Conservation (phyloP, 2,888 invertebrate species). For the Drosophila picticornis region DNA sequence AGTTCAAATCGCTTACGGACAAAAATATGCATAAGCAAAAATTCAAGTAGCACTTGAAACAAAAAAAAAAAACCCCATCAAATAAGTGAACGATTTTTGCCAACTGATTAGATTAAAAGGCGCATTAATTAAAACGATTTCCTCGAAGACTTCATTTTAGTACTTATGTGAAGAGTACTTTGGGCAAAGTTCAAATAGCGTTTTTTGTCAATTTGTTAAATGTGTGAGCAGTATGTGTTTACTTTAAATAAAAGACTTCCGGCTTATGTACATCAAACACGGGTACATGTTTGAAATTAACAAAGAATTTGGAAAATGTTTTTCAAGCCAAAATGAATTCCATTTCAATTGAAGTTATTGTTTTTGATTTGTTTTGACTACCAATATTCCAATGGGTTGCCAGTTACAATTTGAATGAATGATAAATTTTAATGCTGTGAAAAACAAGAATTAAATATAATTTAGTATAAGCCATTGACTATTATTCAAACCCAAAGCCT, state of each 20-base stretch:
- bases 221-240: neutral
- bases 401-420: neutral
- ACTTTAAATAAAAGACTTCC: neutral
- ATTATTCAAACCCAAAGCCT: too few species aligned
- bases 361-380: neutral
- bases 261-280: neutral
- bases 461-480: too few species aligned
- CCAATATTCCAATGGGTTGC: neutral
- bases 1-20: constrained; percentile 24
- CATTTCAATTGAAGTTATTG: neutral
- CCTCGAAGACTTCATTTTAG: neutral
- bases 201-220: neutral
- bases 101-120: constrained; percentile 45
- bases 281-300: neutral
- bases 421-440: too few species aligned
- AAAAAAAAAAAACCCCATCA: constrained; percentile 35
- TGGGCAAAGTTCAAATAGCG: neutral
- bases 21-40: neutral
- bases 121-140: constrained; percentile 33
- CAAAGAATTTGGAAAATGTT: neutral
- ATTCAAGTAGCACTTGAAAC: constrained; percentile 58
- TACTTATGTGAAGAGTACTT: constrained; percentile 8
- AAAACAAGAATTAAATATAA: too few species aligned
- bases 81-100: constrained; percentile 44
- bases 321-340: neutral